Percentiles rank a stretch among this genome's conserved stretches.
phyloP scores from a whole-genome alignment of 2,888 invertebrate genomes.

The Catocala sponsa region DNA sequence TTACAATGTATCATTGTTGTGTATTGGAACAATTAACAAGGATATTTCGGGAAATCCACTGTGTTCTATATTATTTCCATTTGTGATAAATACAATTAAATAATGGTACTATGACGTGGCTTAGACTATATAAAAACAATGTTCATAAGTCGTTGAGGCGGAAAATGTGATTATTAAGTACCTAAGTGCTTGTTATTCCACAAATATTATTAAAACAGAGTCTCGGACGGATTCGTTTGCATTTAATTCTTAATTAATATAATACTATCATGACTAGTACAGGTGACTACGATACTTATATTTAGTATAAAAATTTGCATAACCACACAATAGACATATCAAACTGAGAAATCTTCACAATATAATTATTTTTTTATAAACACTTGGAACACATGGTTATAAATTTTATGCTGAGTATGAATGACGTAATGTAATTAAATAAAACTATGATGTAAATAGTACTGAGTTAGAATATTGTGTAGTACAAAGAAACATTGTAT shows the following conservation, averaged over 20 bases:
- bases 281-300: slow-evolving; percentile 40
- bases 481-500: slow-evolving; percentile 4
- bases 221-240: slow-evolving; percentile 26
- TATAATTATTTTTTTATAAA: slow-evolving; percentile 35
- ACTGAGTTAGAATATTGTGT: slow-evolving; percentile 1
- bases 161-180: slow-evolving; percentile 50
- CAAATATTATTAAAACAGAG: slow-evolving; percentile 26
- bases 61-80: slow-evolving; percentile 18
- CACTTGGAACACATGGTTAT: slow-evolving; percentile 31
- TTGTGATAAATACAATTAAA: slow-evolving; percentile 21
- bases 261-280: slow-evolving; percentile 46
- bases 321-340: slow-evolving; percentile 48
- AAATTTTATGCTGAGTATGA: slow-evolving; percentile 18
- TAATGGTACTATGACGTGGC: slow-evolving; percentile 20
- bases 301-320: slow-evolving; percentile 48
- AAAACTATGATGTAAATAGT: slow-evolving; percentile 41
- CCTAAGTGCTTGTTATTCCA: slow-evolving; percentile 45
- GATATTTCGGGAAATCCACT: slow-evolving; percentile 24
- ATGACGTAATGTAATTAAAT: slow-evolving; percentile 30
- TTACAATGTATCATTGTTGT: slow-evolving; percentile 29
- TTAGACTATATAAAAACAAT: slow-evolving; percentile 36
- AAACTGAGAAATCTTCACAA: slow-evolving; percentile 47
- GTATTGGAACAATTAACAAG: slow-evolving; percentile 15
- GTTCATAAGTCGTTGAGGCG: slow-evolving; percentile 50
- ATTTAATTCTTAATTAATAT: slow-evolving; percentile 30